These are phyloP conservation scores for Slavum lentiscoides DNA, from an alignment of 2,888 invertebrate genomes.

Conservation along the genomic window DNA sequence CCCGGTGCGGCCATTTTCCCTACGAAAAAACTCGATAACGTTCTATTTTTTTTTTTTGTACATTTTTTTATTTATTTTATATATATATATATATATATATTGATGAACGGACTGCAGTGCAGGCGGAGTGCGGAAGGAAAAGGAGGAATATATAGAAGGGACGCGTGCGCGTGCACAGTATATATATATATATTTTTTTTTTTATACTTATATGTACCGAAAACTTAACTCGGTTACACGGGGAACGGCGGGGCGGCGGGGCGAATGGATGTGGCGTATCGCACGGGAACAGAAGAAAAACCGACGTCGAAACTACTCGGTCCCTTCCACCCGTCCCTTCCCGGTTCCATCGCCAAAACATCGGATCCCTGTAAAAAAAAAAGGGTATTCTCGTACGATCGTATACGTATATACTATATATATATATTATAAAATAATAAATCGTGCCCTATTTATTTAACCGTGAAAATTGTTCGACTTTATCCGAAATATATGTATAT, in stretches of 20 bases:
- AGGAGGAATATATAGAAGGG: not conserved
- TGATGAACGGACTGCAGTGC: constrained; percentile 43
- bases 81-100: constrained; percentile 9
- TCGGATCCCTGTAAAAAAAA: not conserved
- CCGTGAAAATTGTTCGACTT: constrained; percentile 53
- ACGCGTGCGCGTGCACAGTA: not conserved
- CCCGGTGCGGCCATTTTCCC: constrained; percentile 52
- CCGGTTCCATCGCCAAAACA: not conserved
- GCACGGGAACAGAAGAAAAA: constrained; percentile 47
- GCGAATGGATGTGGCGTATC: constrained; percentile 34
- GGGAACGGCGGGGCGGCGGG: not conserved
- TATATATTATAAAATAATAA: constrained; percentile 26
- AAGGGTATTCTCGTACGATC: constrained; percentile 14
- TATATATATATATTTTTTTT: constrained; percentile 14
- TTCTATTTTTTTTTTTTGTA: not conserved
- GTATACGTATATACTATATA: not conserved
- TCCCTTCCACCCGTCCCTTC: not conserved
- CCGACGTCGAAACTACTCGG: constrained; percentile 31
- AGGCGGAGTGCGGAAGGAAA: not conserved
- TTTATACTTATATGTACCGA: constrained; percentile 20
- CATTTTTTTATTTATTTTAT: too few relatives aligned
- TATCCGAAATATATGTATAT: constrained; percentile 16
- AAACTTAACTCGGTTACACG: constrained; percentile 42
- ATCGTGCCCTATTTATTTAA: constrained; percentile 53
- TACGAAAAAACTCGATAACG: constrained; percentile 48